Evolutionary conservation across 2,888 invertebrate genomes (phyloP), one percentile per base, ranked within the genome.

Genomic region (Ennomos erosarius): DNA sequence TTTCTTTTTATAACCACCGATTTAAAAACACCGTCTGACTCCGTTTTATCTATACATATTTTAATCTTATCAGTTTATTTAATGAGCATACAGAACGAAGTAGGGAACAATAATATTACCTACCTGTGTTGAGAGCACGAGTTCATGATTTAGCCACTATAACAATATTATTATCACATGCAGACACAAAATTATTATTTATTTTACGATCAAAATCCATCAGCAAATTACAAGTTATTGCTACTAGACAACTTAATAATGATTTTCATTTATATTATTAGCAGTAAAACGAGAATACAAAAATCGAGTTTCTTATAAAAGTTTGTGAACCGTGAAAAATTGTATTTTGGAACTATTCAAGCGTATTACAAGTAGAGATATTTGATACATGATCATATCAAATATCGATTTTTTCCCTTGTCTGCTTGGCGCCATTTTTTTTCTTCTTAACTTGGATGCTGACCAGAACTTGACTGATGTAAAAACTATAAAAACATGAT

Each of bases 341-440:
- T 81, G 67, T 77, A 68, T 83, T 84, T 85, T 80, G 67, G 70
- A 82, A 77, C 79, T 78, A 81, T 76, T 81, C 79, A 81, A 79
- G 84, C 85, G 79, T 74, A 70, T 75, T 75, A 66, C 70, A 75
- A 74, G 54, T 76, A 68, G 68, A 71, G 77, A 70, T 76, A 79
- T 76, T 78, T 62, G 76, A 77, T 75, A 75, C 74, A 62, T 70
- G 52, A 63, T 73, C 65, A 78, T 85, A 88, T 88, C 80, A 71
- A 71, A 76, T 88, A 76, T 68, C 73, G 63, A 68, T 73, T 77
- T 79, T 79, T 76, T 81, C 76, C 67, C 63, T 68, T 71, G 64
- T 64, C 67, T 67, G 63, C 67, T 65, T 73, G 88, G 89, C 89
- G 88, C 90, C 89, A 83, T 79, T 82, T 85, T 82, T n/a, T 82